Conservation (phyloP, 1,140 invertebrate species). For the Whitmania pigra region DNA sequence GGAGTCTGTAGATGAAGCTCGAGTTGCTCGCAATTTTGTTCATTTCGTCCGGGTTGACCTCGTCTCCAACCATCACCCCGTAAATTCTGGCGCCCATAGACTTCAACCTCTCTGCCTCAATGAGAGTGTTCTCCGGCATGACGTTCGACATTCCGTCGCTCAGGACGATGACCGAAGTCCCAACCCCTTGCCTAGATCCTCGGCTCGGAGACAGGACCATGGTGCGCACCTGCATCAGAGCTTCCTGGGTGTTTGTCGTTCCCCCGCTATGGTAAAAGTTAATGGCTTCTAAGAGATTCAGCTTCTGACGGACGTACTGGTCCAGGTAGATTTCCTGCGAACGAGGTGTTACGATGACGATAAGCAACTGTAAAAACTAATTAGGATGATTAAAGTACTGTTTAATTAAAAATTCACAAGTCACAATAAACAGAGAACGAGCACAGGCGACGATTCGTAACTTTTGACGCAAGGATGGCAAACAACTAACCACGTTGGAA, state of each 20-base stretch:
- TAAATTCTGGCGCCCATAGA: constrained; percentile 4
- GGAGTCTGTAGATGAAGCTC: too few species aligned
- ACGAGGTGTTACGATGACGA: neutral
- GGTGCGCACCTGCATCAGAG: constrained; percentile 9
- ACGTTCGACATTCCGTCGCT: constrained; percentile 24
- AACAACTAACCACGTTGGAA: neutral
- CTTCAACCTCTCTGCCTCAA: constrained; percentile 6
- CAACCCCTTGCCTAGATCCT: neutral
- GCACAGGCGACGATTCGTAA: too few species aligned
- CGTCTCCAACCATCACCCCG: neutral
- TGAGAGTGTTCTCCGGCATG: neutral
- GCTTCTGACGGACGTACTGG: constrained; percentile 15
- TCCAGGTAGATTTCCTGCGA: constrained; percentile 10
- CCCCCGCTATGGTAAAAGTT: constrained; percentile 22
- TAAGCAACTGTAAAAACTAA: too few species aligned
- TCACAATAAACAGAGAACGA: too few species aligned
- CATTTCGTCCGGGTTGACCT: neutral
- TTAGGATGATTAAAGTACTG: too few species aligned
- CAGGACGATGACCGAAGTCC: constrained; percentile 11
- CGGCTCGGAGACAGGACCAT: neutral
- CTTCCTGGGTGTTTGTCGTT: constrained; percentile 24
- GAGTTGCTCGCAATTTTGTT: neutral
- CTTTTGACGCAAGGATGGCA: neutral
- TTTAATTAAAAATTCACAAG: too few species aligned
- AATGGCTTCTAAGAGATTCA: constrained; percentile 17